These are phyloP conservation scores for Scaptodrosophila lebanonensis DNA, from an alignment of 1,140 invertebrate genomes.

Conservation along the genomic window DNA sequence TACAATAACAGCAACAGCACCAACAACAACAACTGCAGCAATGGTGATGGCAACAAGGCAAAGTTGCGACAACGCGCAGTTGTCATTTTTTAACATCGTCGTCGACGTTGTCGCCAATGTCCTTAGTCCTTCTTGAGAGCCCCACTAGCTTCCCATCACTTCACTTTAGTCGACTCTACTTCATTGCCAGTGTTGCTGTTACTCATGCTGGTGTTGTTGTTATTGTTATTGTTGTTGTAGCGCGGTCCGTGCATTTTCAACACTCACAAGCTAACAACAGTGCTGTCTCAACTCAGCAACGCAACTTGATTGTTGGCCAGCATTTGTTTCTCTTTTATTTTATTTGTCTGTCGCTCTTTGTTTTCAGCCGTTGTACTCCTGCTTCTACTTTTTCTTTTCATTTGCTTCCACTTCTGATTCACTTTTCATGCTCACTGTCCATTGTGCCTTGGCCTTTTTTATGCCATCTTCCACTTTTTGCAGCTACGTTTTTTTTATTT, in stretches of 20 bases:
- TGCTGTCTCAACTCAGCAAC: constrained; percentile 20
- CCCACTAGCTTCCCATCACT: not conserved
- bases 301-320: constrained; percentile 40
- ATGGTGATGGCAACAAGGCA: constrained; percentile 21
- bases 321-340: constrained; percentile 27
- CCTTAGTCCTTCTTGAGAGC: constrained; percentile 1
- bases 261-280: constrained; percentile 14
- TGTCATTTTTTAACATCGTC: constrained; percentile 22
- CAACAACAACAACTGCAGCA: constrained; percentile 15
- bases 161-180: constrained; percentile 25
- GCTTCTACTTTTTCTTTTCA: not conserved
- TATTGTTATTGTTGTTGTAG: constrained; percentile 18
- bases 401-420: not conserved
- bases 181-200: constrained; percentile 30
- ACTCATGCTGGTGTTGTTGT: not conserved
- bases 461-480: constrained; percentile 26
- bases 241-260: too few relatives aligned
- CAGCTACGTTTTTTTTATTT: constrained; percentile 40
- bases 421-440: constrained; percentile 18
- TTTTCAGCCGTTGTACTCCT: not conserved
- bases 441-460: constrained; percentile 6
- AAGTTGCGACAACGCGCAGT: constrained; percentile 5
- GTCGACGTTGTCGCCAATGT: constrained; percentile 10
- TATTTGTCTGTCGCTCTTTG: constrained; percentile 4
- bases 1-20: not conserved